phyloP scores from a whole-genome alignment of 92 coral and sea anemone species.

The Palythoa grandiflora region DNA sequence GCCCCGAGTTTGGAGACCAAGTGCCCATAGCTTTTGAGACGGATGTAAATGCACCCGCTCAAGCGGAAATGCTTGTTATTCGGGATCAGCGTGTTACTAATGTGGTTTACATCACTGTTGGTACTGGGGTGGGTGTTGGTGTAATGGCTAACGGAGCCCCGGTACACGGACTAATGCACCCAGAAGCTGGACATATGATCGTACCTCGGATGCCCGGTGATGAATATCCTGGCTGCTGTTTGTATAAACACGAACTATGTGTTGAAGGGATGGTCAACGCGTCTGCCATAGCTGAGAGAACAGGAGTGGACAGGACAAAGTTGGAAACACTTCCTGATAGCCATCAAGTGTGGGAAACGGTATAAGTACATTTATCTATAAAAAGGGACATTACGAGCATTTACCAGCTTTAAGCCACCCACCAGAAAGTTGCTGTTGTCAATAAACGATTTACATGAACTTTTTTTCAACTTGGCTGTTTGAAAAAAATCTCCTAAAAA shows the following conservation, averaged over 20 bases:
- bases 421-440: no score
- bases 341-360: constrained; percentile 89
- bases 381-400: no score
- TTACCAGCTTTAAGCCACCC: no score
- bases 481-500: no score
- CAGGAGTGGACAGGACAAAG: constrained; percentile 65
- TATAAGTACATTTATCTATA: background rate
- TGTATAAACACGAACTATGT: constrained; percentile 77
- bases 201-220: constrained; percentile 86
- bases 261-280: constrained; percentile 95
- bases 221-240: constrained; percentile 82
- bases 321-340: constrained; percentile 74
- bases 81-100: constrained; percentile 41
- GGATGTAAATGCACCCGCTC: constrained; percentile 92
- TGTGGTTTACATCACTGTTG: constrained; percentile 85
- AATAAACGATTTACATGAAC: no score
- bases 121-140: constrained; percentile 96
- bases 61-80: constrained; percentile 71
- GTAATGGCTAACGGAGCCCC: constrained; percentile 80
- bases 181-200: constrained; percentile 92
- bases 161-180: constrained; percentile 93
- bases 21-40: constrained; percentile 87
- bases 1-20: constrained; percentile 59
- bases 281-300: constrained; percentile 85
- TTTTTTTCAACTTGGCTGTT: no score